Evolutionary conservation across 2,888 invertebrate genomes (phyloP), one percentile per base, ranked within the genome.

Genomic region (Hydriomena furcata): DNA sequence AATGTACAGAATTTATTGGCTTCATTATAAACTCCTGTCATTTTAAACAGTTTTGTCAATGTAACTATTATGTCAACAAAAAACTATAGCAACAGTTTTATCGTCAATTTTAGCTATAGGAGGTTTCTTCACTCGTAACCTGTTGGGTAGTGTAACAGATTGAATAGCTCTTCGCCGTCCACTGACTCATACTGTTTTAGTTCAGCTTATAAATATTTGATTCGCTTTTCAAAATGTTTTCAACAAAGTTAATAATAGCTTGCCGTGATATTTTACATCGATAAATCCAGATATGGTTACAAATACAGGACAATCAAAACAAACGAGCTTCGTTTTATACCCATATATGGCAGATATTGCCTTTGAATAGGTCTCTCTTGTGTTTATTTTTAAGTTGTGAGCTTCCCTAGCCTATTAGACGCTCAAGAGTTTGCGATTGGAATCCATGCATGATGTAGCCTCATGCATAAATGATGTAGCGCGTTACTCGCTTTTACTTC

Each of bases 381-480:
- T 65, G 57, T 58, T 53, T 61, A 58, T 55, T 55, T 27, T 37
- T 54, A 47, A 24, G 53, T 51, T 51, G 48, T 68, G 61, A 65
- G 67, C 64, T 72, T 69, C 66, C 68, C 71, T 71, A 65, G 65
- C 70, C 74, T 77, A 78, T 82, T 79, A 82, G 72, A 66, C 64
- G 63, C 63, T 68, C 65, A 58, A 49, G 66, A 68, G 68, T 56
- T 71, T 68, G 66, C 73, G 74, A 77, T 78, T 76, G 79, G 78
- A 78, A 78, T 78, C 73, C 82, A 82, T 84, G 80, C 79, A 85
- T 83, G 83, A 85, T 84, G 76, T 73, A 74, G 65, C 65, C 78
- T 82, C 82, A 83, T 85, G 74, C 84, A 85, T 86, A 83, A 74
- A 71, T 76, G 77, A 81, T 79, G 76, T 73, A 72, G 76, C 73